Percentiles rank a stretch among this genome's conserved stretches.
Conservation (phyloP, 2,113 vertebrate genomes). For the Mesoclemmys tuberculata region DNA sequence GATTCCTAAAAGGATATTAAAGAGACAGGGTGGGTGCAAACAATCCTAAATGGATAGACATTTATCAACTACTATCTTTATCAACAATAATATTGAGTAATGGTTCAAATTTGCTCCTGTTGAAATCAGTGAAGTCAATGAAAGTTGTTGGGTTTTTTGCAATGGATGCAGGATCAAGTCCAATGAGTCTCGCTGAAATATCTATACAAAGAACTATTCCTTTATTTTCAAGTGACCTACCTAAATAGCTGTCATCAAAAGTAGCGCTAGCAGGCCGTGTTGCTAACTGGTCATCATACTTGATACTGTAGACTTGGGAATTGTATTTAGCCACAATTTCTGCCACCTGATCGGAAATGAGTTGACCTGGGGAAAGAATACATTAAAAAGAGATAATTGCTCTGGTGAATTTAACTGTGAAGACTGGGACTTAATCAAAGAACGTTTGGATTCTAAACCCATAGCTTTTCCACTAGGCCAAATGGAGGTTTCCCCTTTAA, state of each 20-base stretch:
- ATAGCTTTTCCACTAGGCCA: accelerated
- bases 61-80: not conserved
- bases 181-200: not conserved
- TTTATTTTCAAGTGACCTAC: conserved; percentile 73
- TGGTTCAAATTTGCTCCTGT: not conserved
- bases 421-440: not conserved
- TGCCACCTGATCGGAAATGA: conserved; percentile 92
- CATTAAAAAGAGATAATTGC: not conserved
- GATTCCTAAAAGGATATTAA: not conserved
- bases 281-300: conserved; percentile 84
- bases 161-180: not conserved
- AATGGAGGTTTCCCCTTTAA: not conserved
- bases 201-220: not conserved
- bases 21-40: not conserved
- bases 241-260: conserved; percentile 97
- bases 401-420: not conserved
- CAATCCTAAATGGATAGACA: not conserved
- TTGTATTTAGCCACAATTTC: conserved; percentile 87
- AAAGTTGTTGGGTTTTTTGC: not conserved
- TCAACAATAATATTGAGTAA: not conserved
- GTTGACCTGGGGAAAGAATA: conserved; percentile 82
- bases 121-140: not conserved
- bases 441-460: not conserved
- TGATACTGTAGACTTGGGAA: conserved; percentile 74
- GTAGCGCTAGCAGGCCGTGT: conserved; percentile 88